Evolutionary conservation across 64 coral and sea anemone species (phyloP).

Genomic region (Pachyseris speciosa): DNA sequence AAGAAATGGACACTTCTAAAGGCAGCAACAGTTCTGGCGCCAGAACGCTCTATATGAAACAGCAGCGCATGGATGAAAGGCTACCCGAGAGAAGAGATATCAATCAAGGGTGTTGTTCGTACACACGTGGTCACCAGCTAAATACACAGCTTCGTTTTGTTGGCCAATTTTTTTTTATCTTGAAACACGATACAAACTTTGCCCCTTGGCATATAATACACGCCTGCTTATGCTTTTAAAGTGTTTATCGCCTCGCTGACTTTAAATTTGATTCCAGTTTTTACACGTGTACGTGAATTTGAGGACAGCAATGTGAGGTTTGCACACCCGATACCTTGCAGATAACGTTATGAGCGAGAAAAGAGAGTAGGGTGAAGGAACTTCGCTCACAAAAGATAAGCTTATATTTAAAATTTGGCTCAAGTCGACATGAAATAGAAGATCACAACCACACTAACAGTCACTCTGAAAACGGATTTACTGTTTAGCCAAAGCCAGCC

Average conservation of each 20-base stretch:
- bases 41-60: neutral
- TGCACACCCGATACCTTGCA: no score
- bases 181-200: slow-evolving; percentile 15
- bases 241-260: neutral
- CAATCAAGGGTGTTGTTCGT: slow-evolving; percentile 26
- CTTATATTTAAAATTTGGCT: no score
- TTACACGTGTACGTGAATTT: slow-evolving; percentile 3
- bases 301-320: no score
- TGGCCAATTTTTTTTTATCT: slow-evolving; percentile 8
- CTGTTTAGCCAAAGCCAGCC: neutral
- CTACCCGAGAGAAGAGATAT: neutral
- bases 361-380: no score
- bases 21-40: neutral
- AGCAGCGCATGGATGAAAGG: neutral
- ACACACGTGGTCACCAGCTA: slow-evolving; percentile 40
- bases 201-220: neutral
- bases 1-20: neutral
- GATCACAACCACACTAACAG: neutral
- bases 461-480: neutral
- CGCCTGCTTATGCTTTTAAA: neutral
- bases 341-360: no score
- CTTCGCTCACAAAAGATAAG: no score
- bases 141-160: slow-evolving; percentile 24
- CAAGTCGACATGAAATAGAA: neutral
- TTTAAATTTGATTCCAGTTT: neutral